A percentile compares a stretch with the other conserved stretches of the same genome.
Evolutionary conservation across 2,888 invertebrate genomes (phyloP).

Genomic region (Mesodorylaimus sp.): DNA sequence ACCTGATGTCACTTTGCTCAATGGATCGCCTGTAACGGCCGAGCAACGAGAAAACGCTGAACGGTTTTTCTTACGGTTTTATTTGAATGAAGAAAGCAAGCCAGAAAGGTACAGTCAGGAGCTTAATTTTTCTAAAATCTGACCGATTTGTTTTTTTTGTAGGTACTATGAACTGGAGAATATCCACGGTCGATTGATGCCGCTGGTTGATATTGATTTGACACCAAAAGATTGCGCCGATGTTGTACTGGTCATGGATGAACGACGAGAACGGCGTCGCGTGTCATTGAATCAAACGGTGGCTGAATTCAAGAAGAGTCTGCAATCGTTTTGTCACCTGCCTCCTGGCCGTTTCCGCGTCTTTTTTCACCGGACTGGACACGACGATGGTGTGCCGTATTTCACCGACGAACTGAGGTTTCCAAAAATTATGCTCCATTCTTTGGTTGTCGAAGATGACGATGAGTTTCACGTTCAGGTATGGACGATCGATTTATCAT

Average conservation of each 20-base stretch:
- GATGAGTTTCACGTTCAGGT: slow-evolving; percentile 24
- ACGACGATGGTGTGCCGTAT: no score
- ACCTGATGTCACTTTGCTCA: slow-evolving; percentile 27
- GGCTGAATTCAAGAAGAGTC: slow-evolving; percentile 29
- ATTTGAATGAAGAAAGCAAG: slow-evolving; percentile 19
- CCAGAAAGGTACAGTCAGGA: slow-evolving; percentile 22
- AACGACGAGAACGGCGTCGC: slow-evolving; percentile 14
- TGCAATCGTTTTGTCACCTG: slow-evolving; percentile 25
- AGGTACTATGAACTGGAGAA: slow-evolving; percentile 26
- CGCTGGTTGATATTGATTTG: slow-evolving; percentile 28
- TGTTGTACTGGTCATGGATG: slow-evolving; percentile 16
- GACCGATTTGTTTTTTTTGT: slow-evolving; percentile 9
- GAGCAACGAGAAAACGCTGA: slow-evolving; percentile 32
- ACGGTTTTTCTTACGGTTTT: slow-evolving; percentile 32
- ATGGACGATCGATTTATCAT: no score
- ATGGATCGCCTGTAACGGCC: slow-evolving; percentile 29
- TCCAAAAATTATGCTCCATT: slow-evolving; percentile 19
- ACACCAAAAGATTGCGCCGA: slow-evolving; percentile 18
- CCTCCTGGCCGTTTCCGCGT: slow-evolving; percentile 14
- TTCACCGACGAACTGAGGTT: slow-evolving; percentile 19
- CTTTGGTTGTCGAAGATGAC: slow-evolving; percentile 26
- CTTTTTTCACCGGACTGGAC: no score
- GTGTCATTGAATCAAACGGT: slow-evolving; percentile 27
- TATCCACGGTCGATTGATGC: slow-evolving; percentile 28
- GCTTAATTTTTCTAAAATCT: not conserved